Evolutionary conservation across 2,888 invertebrate species (phyloP), one percentile per base, ranked within the genome.

Genomic region (Pollenia labialis): DNA sequence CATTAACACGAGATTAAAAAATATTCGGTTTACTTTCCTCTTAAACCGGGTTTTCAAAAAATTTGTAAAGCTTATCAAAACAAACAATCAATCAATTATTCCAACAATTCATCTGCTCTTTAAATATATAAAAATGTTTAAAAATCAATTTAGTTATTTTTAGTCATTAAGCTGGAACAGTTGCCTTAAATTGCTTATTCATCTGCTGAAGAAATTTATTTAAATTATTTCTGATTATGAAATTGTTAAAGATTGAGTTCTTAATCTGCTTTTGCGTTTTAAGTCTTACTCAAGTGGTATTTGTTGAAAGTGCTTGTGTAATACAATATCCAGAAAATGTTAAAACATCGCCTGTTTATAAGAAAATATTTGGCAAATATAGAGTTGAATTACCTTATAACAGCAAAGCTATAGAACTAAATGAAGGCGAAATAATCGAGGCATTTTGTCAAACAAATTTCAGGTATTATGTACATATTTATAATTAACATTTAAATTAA

Each of bases 291-390:
- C 46, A 68, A 56, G 10, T 72, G 12, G 12, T 4, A 32, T 16
- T 50, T 6, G 32, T 52, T 44, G 18, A 58, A 16, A 44, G 74
- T 75, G 11, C n/a, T 44, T 81, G 81, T 23, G 0, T 40, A 3
- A 10, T 75, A 0, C 11, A 16, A 9, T 82, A 82, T 75, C 68
- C 81, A 0, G 1, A 4, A 2, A 16, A 75, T n/a, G 32, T 48
- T n/a, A 60, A 82, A 44, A 54, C 14, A 0, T 46, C 68, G 16
- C 81, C 81, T 0, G 52, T 68, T n/a, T 82, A 82, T 54, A 52
- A 68, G n/a, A 75, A 82, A 69, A 8, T 11, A 0, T 32, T 69
- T 14, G 75, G 69, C 1, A 68, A 32, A 52, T 69, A 68, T 52
- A 23, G 12, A 4, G 2, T 82, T 1, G 50, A 69, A 44, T 50